A percentile compares a stretch with the other conserved stretches of the same genome.
phyloP scores from a whole-genome alignment of 2,888 invertebrate genomes.

The Biston betularia region DNA sequence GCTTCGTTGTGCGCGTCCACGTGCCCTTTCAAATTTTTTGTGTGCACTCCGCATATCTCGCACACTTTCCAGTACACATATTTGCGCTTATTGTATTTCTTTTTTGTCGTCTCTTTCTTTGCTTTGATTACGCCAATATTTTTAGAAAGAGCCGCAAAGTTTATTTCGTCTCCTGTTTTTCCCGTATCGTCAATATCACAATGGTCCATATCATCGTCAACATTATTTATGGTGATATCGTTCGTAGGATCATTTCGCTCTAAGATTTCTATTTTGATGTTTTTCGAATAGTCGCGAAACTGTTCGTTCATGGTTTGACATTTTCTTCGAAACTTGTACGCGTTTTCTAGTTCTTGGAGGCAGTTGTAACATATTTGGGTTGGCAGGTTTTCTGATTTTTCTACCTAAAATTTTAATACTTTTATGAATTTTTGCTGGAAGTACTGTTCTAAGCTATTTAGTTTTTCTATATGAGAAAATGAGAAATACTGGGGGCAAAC shows the following conservation, averaged over 20 bases:
- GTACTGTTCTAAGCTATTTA: background rate
- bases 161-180: slow-evolving; percentile 43
- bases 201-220: slow-evolving; percentile 37
- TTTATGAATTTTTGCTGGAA: background rate
- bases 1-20: slow-evolving; percentile 74
- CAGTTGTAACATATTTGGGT: slow-evolving; percentile 74
- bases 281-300: slow-evolving; percentile 51
- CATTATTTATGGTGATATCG: background rate
- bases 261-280: slow-evolving; percentile 55
- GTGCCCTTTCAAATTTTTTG: slow-evolving; percentile 74
- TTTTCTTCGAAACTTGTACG: slow-evolving; percentile 79
- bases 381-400: slow-evolving; percentile 71
- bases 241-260: background rate
- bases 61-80: slow-evolving; percentile 71
- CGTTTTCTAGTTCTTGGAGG: slow-evolving; percentile 71
- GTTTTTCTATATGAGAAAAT: too few species aligned
- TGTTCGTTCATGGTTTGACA: slow-evolving; percentile 75
- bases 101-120: slow-evolving; percentile 48
- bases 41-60: slow-evolving; percentile 78
- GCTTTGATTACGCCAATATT: slow-evolving; percentile 10
- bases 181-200: slow-evolving; percentile 44
- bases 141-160: slow-evolving; percentile 1
- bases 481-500: too few species aligned
- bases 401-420: slow-evolving; percentile 62
- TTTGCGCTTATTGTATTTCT: slow-evolving; percentile 57